These are phyloP conservation scores for Mizuhopecten yessoensis DNA, from an alignment of 1,140 invertebrate species.

Conservation along the genomic window DNA sequence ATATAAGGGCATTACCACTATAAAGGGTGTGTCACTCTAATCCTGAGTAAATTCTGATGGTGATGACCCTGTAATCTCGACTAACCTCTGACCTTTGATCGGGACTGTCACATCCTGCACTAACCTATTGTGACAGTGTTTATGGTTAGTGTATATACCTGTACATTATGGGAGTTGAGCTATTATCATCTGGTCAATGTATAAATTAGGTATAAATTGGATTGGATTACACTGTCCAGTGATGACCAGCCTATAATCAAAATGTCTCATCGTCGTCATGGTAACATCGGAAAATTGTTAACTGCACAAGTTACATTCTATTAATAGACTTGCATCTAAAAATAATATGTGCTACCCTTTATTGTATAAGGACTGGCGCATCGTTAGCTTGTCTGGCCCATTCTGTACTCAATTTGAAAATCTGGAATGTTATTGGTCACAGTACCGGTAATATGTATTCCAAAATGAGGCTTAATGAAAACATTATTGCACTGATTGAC, in stretches of 20 bases:
- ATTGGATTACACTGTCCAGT: neutral
- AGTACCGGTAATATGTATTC: too few relatives aligned
- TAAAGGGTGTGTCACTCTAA: neutral
- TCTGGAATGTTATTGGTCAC: too few relatives aligned
- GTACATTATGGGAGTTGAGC: neutral
- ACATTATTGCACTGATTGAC: too few relatives aligned
- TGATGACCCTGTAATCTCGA: neutral
- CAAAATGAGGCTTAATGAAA: too few relatives aligned
- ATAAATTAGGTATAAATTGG: slow-evolving; percentile 13
- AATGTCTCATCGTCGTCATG: neutral
- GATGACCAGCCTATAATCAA: neutral
- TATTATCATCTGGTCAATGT: neutral
- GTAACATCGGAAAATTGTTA: neutral
- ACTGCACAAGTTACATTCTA: too few relatives aligned
- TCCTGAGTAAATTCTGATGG: neutral
- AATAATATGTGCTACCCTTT: too few relatives aligned
- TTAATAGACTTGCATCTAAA: too few relatives aligned
- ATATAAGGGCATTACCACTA: neutral
- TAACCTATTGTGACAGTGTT: neutral
- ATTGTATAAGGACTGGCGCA: too few relatives aligned
- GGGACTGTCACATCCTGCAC: neutral
- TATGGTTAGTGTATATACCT: neutral
- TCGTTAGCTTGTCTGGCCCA: too few relatives aligned
- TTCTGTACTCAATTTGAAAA: too few relatives aligned
- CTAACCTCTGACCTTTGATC: neutral